Percentiles rank a stretch among this genome's conserved stretches.
These are phyloP conservation scores for Euglossa dilemma DNA, from an alignment of 1,140 invertebrate species.

Conservation along the genomic window DNA sequence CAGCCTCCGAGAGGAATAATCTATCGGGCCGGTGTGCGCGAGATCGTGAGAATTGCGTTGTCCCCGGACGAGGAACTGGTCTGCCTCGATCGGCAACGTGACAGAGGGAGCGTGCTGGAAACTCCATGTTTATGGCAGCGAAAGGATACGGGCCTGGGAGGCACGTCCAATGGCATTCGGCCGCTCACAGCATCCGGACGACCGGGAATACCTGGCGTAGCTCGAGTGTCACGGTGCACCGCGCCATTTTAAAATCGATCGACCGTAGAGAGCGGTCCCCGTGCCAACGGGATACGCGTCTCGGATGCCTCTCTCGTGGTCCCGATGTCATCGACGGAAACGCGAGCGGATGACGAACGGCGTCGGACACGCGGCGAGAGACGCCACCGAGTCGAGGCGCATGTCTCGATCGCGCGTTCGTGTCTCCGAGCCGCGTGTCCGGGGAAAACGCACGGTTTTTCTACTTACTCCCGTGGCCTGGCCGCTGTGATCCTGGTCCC, in stretches of 20 bases:
- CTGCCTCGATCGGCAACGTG: conserved; percentile 33
- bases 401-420: conserved; percentile 29
- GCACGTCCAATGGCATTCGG: conserved; percentile 44
- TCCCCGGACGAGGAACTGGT: conserved; percentile 19
- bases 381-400: neutral
- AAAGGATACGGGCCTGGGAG: conserved; percentile 41
- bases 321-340: too few relatives aligned
- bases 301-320: too few relatives aligned
- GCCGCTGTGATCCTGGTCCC: neutral
- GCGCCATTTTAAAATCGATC: conserved; percentile 63
- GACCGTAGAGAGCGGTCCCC: neutral
- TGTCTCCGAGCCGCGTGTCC: conserved; percentile 38
- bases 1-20: neutral
- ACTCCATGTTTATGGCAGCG: conserved; percentile 35
- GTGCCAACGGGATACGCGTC: too few relatives aligned
- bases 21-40: neutral
- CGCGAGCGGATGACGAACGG: too few relatives aligned
- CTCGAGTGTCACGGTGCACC: conserved; percentile 38
- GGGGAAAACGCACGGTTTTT: neutral
- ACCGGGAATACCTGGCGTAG: conserved; percentile 27
- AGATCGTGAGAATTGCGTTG: conserved; percentile 41
- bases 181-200: conserved; percentile 19
- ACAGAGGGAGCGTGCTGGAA: conserved; percentile 14
- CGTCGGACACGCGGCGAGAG: neutral
- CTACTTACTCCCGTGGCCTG: neutral